These are phyloP conservation scores for Narcine bancroftii DNA, from an alignment of 2,113 vertebrate genomes.

Conservation along the genomic window DNA sequence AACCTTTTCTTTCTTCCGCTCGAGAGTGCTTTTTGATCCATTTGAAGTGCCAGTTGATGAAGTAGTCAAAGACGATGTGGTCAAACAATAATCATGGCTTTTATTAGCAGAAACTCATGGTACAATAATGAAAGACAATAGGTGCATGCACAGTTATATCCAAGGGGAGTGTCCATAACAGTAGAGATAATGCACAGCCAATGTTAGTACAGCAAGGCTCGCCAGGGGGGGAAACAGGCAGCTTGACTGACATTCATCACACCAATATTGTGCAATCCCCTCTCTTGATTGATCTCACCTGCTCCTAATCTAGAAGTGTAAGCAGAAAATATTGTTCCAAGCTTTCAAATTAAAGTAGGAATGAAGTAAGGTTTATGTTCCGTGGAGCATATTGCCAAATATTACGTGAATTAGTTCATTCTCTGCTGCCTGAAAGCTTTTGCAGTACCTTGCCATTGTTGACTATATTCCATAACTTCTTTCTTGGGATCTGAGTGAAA, in stretches of 20 bases:
- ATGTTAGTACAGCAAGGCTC: too few species aligned
- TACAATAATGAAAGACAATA: too few species aligned
- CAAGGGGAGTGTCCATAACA: too few species aligned
- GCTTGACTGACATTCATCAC: too few species aligned
- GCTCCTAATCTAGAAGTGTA: not conserved
- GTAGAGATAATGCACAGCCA: too few species aligned
- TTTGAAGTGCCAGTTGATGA: too few species aligned
- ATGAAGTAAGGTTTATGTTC: not conserved
- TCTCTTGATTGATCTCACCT: not conserved
- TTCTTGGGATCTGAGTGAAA: not conserved
- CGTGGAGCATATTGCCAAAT: not conserved
- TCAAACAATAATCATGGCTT: too few species aligned
- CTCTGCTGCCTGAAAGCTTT: not conserved
- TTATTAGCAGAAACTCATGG: too few species aligned
- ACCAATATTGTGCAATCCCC: not conserved
- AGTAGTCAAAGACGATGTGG: too few species aligned
- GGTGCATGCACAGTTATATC: too few species aligned
- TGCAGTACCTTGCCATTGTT: not conserved
- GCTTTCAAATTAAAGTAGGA: not conserved
- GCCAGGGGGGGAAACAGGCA: too few species aligned
- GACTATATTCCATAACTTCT: not conserved
- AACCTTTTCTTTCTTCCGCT: not conserved
- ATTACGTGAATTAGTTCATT: slow-evolving; percentile 30
- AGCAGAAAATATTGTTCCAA: not conserved
- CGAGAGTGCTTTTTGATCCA: not conserved